phyloP scores from a whole-genome alignment of 53 echinoderm and acorn worm genomes.

The Holothuria scabra region DNA sequence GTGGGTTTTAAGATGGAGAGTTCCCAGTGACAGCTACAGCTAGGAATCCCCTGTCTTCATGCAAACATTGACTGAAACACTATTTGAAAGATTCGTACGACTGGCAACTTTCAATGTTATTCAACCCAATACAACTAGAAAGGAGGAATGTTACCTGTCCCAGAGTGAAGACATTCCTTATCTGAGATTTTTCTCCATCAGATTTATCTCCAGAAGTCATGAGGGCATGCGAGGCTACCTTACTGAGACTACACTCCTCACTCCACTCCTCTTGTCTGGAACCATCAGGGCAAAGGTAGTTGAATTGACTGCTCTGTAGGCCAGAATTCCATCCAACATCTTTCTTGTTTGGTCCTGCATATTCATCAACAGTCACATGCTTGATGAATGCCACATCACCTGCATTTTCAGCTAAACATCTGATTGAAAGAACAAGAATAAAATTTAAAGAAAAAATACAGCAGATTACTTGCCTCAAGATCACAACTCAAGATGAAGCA shows the following conservation, averaged over 20 bases:
- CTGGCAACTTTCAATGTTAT: too few relatives aligned
- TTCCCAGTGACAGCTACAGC: too few relatives aligned
- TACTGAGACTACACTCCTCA: slow-evolving; percentile 65
- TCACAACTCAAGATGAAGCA: too few relatives aligned
- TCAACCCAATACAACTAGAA: not conserved
- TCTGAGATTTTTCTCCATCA: slow-evolving; percentile 17
- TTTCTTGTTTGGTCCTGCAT: slow-evolving; percentile 43
- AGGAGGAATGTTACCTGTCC: slow-evolving; percentile 65
- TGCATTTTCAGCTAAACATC: slow-evolving; percentile 75
- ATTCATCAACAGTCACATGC: slow-evolving; percentile 66
- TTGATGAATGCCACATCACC: slow-evolving; percentile 93
- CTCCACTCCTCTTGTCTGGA: slow-evolving; percentile 44
- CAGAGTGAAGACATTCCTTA: slow-evolving; percentile 48
- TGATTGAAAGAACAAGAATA: not conserved
- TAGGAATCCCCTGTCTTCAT: too few relatives aligned
- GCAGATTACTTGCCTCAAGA: too few relatives aligned
- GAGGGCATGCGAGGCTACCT: slow-evolving; percentile 83
- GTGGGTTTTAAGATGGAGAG: too few relatives aligned
- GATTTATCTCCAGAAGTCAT: slow-evolving; percentile 61
- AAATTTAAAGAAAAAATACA: too few relatives aligned
- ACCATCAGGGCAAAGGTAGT: slow-evolving; percentile 76
- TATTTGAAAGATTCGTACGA: too few relatives aligned
- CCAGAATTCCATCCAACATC: slow-evolving; percentile 45
- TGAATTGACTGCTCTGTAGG: slow-evolving; percentile 64
- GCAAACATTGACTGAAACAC: too few relatives aligned